Base-by-base conservation (phyloP, 2,113 vertebrate species). In the Microcebus griseorufus region DNA sequence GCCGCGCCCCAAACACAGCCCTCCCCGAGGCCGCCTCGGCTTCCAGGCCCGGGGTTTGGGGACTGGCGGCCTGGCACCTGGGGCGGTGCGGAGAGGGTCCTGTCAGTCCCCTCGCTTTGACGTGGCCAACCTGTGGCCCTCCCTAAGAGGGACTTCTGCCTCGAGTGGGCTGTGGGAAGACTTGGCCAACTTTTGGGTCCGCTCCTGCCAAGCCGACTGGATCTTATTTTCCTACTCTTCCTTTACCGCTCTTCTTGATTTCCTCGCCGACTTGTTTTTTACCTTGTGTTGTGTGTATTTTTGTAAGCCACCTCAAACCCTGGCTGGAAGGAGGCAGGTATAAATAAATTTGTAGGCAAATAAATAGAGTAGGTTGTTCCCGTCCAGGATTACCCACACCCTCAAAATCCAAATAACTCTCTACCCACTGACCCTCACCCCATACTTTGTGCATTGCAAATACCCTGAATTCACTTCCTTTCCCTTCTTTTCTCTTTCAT, bases 111-210 rank as follows among this genome's bases (percentile, higher is more conserved):
- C 6, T 51, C 1, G 8, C 55, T 23, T 0, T 6, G 20, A 39
- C 13, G 1, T n/a, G 0, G 23, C 81, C 48, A 37, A 39, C 65
- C 11, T 13, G 83, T 42, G 67, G 20, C 60, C 4, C 25, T n/a
- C 81, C 58, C 60, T 9, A 4, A 55, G 51, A 55, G 39, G 34
- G 39, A 10, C 53, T 53, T 48, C 2, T 3, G 12, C 18, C 48
- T 34, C 53, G 2, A 51, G 64, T 78, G 93, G 94, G 78, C 73
- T 82, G 2, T 64, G 91, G 78, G 55, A 60, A 81, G 51, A 73
- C 82, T 94, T 90, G 48, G 78, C 90, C 93, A 97, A 93, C 89
- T 80, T 90, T 89, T 62, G 69, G 95, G 73, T 94, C 94, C 94
- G 80, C 64, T 94, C 96, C 17, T 89, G 86, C 83, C 16, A 9